phyloP scores from a whole-genome alignment of 2,888 invertebrate genomes.

The Pimpla rufipes region DNA sequence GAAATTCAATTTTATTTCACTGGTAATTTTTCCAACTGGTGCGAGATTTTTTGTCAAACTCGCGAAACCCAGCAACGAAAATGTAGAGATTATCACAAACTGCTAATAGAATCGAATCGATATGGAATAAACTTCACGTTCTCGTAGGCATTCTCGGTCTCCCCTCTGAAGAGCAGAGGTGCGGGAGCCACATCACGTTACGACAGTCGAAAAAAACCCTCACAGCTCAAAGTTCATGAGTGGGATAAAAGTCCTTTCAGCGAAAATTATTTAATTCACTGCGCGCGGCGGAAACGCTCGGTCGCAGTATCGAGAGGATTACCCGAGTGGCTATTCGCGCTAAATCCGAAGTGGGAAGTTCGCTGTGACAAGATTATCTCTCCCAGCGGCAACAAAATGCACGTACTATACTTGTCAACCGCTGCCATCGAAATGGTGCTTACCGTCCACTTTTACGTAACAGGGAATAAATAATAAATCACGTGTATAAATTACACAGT shows the following conservation, averaged over 20 bases:
- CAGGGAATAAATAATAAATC: background rate
- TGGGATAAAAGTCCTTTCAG: conserved; percentile 15
- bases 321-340: conserved; percentile 29
- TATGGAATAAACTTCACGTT: background rate
- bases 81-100: background rate
- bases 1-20: no score
- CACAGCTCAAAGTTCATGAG: conserved; percentile 3
- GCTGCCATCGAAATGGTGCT: conserved; percentile 1
- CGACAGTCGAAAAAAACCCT: background rate
- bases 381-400: conserved; percentile 39
- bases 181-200: background rate
- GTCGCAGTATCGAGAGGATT: conserved; percentile 46
- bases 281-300: conserved; percentile 30
- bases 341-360: conserved; percentile 46
- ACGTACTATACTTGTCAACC: conserved; percentile 3
- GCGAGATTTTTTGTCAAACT: no score
- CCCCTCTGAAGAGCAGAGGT: background rate
- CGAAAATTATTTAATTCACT: conserved; percentile 43
- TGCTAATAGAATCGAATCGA: background rate
- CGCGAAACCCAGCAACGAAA: background rate
- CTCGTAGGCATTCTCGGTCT: background rate
- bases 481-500: no score
- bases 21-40: no score
- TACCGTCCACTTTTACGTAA: conserved; percentile 1
- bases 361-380: conserved; percentile 31